Conservation (phyloP, 64 coral and sea anemone genomes). For the Dendrophyllia cribrosa region DNA sequence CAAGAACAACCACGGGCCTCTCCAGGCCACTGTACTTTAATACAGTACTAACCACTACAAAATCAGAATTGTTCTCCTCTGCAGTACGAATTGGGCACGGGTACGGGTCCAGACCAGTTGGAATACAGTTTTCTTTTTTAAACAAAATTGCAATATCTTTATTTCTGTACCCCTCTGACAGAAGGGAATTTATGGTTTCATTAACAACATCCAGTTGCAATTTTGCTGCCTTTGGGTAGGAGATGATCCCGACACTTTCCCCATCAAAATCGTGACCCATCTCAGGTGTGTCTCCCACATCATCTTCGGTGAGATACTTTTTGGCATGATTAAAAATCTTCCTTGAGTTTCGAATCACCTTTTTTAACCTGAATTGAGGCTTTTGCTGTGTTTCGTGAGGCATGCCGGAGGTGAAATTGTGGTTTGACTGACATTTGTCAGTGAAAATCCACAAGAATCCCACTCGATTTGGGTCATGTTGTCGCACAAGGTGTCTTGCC, state of each 20-base stretch:
- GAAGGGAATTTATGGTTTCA: background rate
- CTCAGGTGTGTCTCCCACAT: background rate
- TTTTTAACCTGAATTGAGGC: background rate
- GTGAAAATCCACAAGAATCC: slow-evolving; percentile 66
- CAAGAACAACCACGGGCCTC: slow-evolving; percentile 45
- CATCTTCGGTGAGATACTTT: background rate
- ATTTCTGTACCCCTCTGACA: background rate
- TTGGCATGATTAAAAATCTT: background rate
- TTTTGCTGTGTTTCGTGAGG: background rate
- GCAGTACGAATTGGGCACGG: background rate
- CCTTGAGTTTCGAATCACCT: slow-evolving; percentile 13
- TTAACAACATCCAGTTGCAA: background rate
- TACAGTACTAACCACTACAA: slow-evolving; percentile 37
- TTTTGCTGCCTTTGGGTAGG: background rate
- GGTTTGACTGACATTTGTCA: slow-evolving; percentile 12
- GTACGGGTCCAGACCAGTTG: too few species aligned
- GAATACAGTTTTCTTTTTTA: background rate
- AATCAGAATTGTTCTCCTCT: background rate
- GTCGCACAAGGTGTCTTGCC: background rate
- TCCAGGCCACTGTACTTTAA: slow-evolving; percentile 66
- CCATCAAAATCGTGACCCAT: slow-evolving; percentile 53
- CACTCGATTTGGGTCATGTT: background rate
- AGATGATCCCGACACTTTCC: background rate
- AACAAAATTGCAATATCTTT: slow-evolving; percentile 51
- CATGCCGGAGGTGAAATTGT: slow-evolving; percentile 6